Conservation (phyloP, 1,140 invertebrate species). For the Macrobrachium rosenbergii region DNA sequence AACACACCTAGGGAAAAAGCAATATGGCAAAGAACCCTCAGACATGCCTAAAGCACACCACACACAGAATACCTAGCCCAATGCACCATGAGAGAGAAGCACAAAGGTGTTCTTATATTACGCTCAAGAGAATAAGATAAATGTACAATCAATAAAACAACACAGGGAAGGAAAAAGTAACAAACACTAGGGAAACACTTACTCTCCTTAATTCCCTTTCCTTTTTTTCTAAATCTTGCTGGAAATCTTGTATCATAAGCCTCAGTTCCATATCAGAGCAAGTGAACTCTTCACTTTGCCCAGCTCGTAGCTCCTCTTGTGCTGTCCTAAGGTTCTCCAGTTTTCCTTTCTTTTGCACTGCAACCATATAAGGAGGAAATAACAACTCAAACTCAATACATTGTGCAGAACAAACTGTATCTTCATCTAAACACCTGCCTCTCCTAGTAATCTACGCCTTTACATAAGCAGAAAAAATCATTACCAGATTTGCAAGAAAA, state of each 20-base stretch:
- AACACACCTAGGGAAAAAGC: too few relatives aligned
- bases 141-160: not conserved
- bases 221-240: slow-evolving; percentile 5
- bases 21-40: too few relatives aligned
- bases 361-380: not conserved
- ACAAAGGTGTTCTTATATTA: too few relatives aligned
- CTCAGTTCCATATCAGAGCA: slow-evolving; percentile 46
- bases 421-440: too few relatives aligned
- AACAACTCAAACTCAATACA: not conserved
- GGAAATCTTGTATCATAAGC: slow-evolving; percentile 47
- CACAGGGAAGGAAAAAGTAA: not conserved
- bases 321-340: slow-evolving; percentile 28
- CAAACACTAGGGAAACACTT: not conserved
- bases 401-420: not conserved
- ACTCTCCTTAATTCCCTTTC: slow-evolving; percentile 27
- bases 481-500: not conserved
- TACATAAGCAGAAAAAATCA: not conserved
- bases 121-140: not conserved
- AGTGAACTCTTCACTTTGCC: slow-evolving; percentile 19
- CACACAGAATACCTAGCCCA: too few relatives aligned
- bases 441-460: too few relatives aligned
- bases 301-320: slow-evolving; percentile 40
- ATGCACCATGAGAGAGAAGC: too few relatives aligned
- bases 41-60: too few relatives aligned
- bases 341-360: slow-evolving; percentile 38